Evolutionary conservation across 2,888 invertebrate genomes (phyloP), one percentile per base, ranked within the genome.

Genomic region (Trachelus stipa): DNA sequence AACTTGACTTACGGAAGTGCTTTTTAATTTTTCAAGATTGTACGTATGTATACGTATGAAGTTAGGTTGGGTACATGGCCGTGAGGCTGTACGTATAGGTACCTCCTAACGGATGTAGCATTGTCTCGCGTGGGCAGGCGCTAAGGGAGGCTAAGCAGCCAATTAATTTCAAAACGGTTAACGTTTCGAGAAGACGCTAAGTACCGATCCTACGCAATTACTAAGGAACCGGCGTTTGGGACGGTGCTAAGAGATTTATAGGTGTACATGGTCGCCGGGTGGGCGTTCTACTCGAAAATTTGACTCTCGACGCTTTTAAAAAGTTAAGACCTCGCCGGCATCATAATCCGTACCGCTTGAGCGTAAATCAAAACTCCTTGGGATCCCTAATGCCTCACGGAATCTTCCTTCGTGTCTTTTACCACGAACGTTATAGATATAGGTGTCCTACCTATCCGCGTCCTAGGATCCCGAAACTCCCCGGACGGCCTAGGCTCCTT

Each of bases 231-330:
- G 77, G 76, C 81, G 82, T 56, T 56, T 2, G 9, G 56, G 56
- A 56, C 56, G 80, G 69, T 78, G 88, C 81, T 87, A 87, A 88
- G 87, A 88, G 87, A 87, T 87, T 87, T 88, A 87, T 83, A 85
- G 83, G 81, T 80, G 77, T 56, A 56, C 81, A 34, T 23, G 74
- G 30, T 34, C 15, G 23, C 12, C 74, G 37, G n/a, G 74, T 35
- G 74, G 74, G 37, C 30, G 37, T 71, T 30, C 76, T 81, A 71
- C 73, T 75, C 78, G 78, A 77, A 34, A 74, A 74, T 74, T 71
- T 71, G 71, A 71, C 71, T 71, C 71, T 71, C 71, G 71, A 31
- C 71, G 71, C 31, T 71, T 71, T 71, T 71, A 23, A 56, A 56
- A 56, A 56, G 56, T 56, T 56, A 56, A 56, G 56, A 56, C 56